Base-by-base conservation (phyloP, 2,888 invertebrate species). In the Metacarcinus magister region DNA sequence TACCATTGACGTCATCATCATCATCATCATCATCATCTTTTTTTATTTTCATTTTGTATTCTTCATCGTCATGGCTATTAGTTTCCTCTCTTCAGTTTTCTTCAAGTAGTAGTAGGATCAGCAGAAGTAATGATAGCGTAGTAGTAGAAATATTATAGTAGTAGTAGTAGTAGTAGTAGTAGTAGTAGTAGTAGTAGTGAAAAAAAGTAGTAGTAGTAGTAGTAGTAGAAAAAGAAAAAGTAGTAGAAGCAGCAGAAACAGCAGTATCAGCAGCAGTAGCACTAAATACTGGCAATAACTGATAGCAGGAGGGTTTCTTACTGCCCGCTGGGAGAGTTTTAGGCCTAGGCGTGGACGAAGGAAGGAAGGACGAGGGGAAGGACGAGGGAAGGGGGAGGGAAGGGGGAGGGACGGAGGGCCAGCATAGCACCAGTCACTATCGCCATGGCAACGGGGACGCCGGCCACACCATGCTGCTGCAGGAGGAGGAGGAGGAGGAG, bases 381-480 rank as follows among this genome's bases (percentile, higher is more conserved):
- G 82, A 82, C 8, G 82, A 32, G 82, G 82, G 7, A 8, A 82
- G 32, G 67, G n/a, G 5, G n/a, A 32, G 82, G 32, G 10, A 10
- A 10, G 75, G 28, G 28, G 75, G 28, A 28, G 28, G 28, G 4
- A 32, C 32, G 82, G 82, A 28, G 32, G 82, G 82, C 82, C 82
- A 82, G 82, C 10, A 19, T 67, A 82, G 32, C 82, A 82, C 82
- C 32, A 82, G 82, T 82, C 82, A 82, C 82, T 82, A 82, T 82
- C 82, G 5, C 82, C 82, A 82, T 82, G 82, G 82, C 32, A 82
- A 82, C 82, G 82, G 32, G 82, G 82, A 82, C 82, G 82, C 82
- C 32, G 82, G 19, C 82, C 82, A 82, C 82, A 82, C 82, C 82
- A 82, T 82, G 82, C 82, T 82, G 13, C 82, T 10, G 82, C 10